Conservation (phyloP, 2,888 invertebrate species). For the Euclidia mi region DNA sequence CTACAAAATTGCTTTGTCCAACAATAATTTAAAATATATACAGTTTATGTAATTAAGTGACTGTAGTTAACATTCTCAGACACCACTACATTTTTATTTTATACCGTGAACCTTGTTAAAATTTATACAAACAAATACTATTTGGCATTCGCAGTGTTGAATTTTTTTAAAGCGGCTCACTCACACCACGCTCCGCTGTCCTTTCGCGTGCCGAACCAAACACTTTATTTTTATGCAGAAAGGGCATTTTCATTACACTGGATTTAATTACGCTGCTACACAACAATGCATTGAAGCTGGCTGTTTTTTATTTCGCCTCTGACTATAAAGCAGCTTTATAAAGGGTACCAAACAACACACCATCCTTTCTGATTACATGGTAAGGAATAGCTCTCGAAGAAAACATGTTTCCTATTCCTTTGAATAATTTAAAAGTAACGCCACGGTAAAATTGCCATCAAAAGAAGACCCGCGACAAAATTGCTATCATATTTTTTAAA, state of each 20-base stretch:
- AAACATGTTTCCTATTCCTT: constrained; percentile 47
- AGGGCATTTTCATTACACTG: constrained; percentile 48
- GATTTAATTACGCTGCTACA: constrained; percentile 51
- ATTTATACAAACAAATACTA: constrained; percentile 14
- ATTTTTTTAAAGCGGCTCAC: constrained; percentile 20
- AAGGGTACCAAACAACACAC: constrained; percentile 26
- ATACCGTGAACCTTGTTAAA: constrained; percentile 15
- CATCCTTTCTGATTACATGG: constrained; percentile 41
- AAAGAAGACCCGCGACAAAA: constrained; percentile 31
- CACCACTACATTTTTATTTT: constrained; percentile 10
- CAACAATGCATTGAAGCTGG: constrained; percentile 50
- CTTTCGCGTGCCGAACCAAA: too few species aligned
- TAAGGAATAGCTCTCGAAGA: constrained; percentile 36
- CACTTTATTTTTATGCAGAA: constrained; percentile 46
- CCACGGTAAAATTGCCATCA: constrained; percentile 25
- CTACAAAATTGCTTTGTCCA: constrained; percentile 15
- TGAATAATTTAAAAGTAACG: constrained; percentile 49
- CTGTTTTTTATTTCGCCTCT: constrained; percentile 37
- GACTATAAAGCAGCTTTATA: constrained; percentile 31
- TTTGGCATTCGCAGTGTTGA: constrained; percentile 12
- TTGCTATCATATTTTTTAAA: constrained; percentile 39
- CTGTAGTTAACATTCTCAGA: constrained; percentile 5
- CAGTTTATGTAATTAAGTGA: constrained; percentile 4
- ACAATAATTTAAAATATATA: not conserved
- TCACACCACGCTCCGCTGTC: constrained; percentile 22